Evolutionary conservation across 1,140 invertebrate genomes (phyloP).

Genomic region (Caenorhabditis inopinata): DNA sequence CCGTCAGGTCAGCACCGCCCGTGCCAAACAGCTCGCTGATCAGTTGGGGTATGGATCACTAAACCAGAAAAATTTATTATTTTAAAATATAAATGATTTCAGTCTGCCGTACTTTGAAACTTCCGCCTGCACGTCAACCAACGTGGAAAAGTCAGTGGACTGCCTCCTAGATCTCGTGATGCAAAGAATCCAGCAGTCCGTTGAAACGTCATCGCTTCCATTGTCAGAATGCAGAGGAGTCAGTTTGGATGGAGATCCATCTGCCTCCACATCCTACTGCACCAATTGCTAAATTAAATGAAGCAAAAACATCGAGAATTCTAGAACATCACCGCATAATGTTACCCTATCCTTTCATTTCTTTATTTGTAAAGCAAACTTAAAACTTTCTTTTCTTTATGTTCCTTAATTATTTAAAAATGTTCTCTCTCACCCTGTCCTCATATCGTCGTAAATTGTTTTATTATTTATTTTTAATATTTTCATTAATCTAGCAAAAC

Average conservation of each 20-base stretch:
- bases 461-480: no score
- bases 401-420: neutral
- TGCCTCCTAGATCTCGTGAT: constrained; percentile 65
- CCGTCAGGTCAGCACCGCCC: constrained; percentile 62
- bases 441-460: neutral
- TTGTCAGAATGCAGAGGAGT: constrained; percentile 39
- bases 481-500: no score
- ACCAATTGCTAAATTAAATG: constrained; percentile 57
- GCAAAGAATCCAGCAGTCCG: constrained; percentile 55
- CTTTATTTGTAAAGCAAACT: no score
- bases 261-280: constrained; percentile 47
- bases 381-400: constrained; percentile 15
- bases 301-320: no score
- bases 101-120: constrained; percentile 66
- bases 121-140: constrained; percentile 64
- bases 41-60: constrained; percentile 62
- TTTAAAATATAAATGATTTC: constrained; percentile 24
- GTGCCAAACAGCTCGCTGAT: constrained; percentile 65
- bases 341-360: no score
- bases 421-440: neutral
- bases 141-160: constrained; percentile 65
- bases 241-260: constrained; percentile 57
- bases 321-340: no score
- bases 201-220: constrained; percentile 30
- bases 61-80: no score